Evolutionary conservation across 2,113 vertebrate species (phyloP), one percentile per base, ranked within the genome.

Genomic region (Benitochromis conjunctus): DNA sequence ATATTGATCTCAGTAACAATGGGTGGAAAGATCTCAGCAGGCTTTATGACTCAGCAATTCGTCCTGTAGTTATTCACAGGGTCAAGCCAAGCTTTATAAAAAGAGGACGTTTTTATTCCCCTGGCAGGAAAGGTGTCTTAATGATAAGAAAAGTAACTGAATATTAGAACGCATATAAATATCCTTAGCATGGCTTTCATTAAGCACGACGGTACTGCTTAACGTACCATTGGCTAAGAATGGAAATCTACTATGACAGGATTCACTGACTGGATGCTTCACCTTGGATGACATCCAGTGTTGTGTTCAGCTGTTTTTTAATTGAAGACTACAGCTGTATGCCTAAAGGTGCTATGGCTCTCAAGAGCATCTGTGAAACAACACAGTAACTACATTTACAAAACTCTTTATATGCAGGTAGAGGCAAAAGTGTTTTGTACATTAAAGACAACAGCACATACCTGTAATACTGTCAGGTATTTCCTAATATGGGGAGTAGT

Each of bases 11-110:
- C 10, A 14, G 83, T 54, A 94, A 94, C 91, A 93, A 91, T 88
- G 46, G 90, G 84, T 79, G 86, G 81, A 79, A 83, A 86, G 82
- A 90, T 85, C 74, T 84, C 62, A 77, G 34, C n/a, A 48, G 31
- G 54, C 80, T 88, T 85, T 78, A 85, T 92, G 92, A 94, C 86
- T 94, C 94, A 92, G 93, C 91, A 93, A 90, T 83, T 89, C 51
- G 12, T 24, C 26, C 31, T 83, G 89, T 84, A 83, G 88, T 92
- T 89, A 90, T 82, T 92, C 85, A 83, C 43, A 55, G 76, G 53
- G 82, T 88, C 84, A 84, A 55, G 82, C 43, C 87, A 80, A 51
- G 46, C 74, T 74, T 51, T 48, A 26, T 6, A 34, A 54, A 79
- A 76, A 74, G 51, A 80, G 79, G 43, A 85, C 60, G 10, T 51